Evolutionary conservation across 2,797 vertebrate species (phyloP).

Genomic region (Thalassophryne amazonica): DNA sequence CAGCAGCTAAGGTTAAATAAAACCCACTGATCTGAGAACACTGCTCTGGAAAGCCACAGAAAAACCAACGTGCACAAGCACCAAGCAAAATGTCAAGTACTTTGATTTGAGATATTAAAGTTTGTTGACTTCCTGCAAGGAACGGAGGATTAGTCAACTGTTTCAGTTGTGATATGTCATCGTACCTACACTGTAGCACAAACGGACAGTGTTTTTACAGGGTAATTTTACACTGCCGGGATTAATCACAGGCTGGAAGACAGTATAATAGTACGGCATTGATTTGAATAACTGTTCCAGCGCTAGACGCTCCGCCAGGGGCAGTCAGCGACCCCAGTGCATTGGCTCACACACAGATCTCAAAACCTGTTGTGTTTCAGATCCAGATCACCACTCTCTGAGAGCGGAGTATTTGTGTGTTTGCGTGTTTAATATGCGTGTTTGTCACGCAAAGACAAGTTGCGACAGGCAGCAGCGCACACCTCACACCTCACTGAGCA

Average conservation of each 20-base stretch:
- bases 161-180: slow-evolving; percentile 22
- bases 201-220: slow-evolving; percentile 45
- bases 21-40: slow-evolving; percentile 48
- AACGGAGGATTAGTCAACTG: slow-evolving; percentile 19
- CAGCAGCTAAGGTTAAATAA: slow-evolving; percentile 58
- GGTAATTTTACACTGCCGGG: slow-evolving; percentile 32
- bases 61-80: slow-evolving; percentile 17
- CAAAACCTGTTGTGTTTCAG: slow-evolving; percentile 21
- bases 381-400: slow-evolving; percentile 15
- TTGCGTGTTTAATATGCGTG: slow-evolving; percentile 10
- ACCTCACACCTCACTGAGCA: slow-evolving; percentile 55
- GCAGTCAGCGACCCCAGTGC: slow-evolving; percentile 16
- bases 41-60: slow-evolving; percentile 31
- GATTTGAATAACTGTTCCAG: slow-evolving; percentile 32
- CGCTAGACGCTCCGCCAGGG: slow-evolving; percentile 32
- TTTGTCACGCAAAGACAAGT: slow-evolving; percentile 29
- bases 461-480: slow-evolving; percentile 32
- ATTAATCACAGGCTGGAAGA: slow-evolving; percentile 62
- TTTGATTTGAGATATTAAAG: slow-evolving; percentile 35
- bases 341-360: slow-evolving; percentile 26
- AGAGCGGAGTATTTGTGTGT: neutral
- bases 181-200: slow-evolving; percentile 17
- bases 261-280: slow-evolving; percentile 30
- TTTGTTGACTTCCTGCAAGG: slow-evolving; percentile 14
- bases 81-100: slow-evolving; percentile 11